A percentile compares a stretch with the other conserved stretches of the same genome.
Evolutionary conservation across 2,797 vertebrate genomes (phyloP).

Genomic region (Chiloscyllium punctatum): DNA sequence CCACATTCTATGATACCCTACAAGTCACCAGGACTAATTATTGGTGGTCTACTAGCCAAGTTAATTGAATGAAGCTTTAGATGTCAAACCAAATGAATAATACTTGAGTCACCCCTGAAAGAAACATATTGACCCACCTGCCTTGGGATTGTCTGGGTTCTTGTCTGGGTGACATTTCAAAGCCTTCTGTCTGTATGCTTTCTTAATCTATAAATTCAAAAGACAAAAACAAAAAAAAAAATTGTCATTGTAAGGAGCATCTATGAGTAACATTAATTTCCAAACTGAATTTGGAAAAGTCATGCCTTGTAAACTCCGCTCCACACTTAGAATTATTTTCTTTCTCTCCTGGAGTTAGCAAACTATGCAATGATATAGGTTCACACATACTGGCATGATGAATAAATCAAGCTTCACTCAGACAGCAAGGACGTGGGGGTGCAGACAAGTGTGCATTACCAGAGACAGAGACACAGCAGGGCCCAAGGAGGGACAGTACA

Average conservation of each 20-base stretch:
- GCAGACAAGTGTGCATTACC: not conserved
- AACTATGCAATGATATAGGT: not conserved
- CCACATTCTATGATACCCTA: not conserved
- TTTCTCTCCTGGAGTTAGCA: not conserved
- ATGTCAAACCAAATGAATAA: not conserved
- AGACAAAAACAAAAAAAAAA: not conserved
- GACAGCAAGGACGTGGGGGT: not conserved
- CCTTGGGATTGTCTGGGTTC: conserved; percentile 89
- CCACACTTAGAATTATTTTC: not conserved
- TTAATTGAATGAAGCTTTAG: not conserved
- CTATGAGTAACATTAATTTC: not conserved
- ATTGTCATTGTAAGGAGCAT: not conserved
- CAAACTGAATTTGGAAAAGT: not conserved
- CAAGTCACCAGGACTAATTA: not conserved
- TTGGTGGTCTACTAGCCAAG: not conserved
- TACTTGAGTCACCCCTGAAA: not conserved
- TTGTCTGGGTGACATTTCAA: conserved; percentile 94
- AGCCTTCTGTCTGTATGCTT: conserved; percentile 86
- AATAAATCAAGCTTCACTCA: not conserved
- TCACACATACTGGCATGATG: not conserved
- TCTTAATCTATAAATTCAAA: conserved; percentile 75
- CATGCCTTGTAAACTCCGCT: not conserved
- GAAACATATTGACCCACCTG: conserved; percentile 63
- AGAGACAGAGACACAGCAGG: not conserved
- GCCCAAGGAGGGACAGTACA: not conserved